Base-by-base conservation (phyloP, 2,888 invertebrate genomes). In the Subacronicta megacephala region DNA sequence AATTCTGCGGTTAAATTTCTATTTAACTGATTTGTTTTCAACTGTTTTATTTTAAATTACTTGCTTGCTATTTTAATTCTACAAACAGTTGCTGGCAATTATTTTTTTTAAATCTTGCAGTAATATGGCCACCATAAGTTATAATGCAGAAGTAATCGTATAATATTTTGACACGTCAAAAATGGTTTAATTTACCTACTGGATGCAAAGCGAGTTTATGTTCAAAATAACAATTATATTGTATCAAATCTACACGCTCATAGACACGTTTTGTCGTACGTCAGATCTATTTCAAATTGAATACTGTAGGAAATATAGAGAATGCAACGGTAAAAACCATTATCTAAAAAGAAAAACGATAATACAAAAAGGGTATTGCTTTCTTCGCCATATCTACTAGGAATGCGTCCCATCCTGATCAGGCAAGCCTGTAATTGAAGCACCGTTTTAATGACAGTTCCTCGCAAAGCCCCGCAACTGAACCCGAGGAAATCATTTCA, bases 401-500 rank as follows among this genome's bases (percentile, higher is more conserved):
- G 79, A 84, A 84, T 79, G 70, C 77, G 73, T 69, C 54, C 76
- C 72, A 75, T 83, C 85, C 86, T 86, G 82, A 68, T 77, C 74
- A 62, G 75, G 75, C 75, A 80, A 82, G 79, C 65, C 85, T 72
- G 85, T 85, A 87, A 90, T 90, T 80, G 76, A 88, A 82, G 84
- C 80, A 87, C 92, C 92, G 93, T 92, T 92, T 88, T 93, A 91
- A 92, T 91, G 88, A 85, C 82, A 82, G 87, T 88, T 88, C 88
- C 88, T 89, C 83, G 80, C 72, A 77, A 83, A 81, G 81, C 79
- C 79, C 88, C 85, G 89, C 84, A 78, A 78, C 76, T 75, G 75
- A 77, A 77, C 78, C 72, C 77, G 76, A 82, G 87, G 78, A 90
- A 90, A 90, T 88, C 73, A 83, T 83, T 85, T 68, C 64, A 78